Conservation (phyloP, 2,113 vertebrate species). For the Myrmophylax atrothorax region DNA sequence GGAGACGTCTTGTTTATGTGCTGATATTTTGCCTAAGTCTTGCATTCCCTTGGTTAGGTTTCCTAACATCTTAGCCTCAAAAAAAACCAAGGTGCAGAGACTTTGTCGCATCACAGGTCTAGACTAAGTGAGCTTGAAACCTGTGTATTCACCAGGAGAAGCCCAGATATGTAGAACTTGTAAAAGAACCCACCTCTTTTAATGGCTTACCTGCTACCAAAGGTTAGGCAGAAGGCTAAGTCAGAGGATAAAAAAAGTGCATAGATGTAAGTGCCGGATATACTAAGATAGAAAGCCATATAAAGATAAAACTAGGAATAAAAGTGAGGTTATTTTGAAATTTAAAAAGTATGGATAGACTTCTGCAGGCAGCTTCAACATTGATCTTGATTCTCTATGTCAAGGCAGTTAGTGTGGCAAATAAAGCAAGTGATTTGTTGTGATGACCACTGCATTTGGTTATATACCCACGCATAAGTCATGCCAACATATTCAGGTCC, state of each 20-base stretch:
- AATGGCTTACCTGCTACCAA: not conserved
- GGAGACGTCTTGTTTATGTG: not conserved
- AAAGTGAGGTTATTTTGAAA: not conserved
- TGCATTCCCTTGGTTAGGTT: not conserved
- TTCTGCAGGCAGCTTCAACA: not conserved
- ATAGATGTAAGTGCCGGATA: not conserved
- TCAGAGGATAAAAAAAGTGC: not conserved
- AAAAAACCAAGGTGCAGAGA: not conserved
- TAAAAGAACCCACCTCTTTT: not conserved
- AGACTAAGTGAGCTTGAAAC: not conserved
- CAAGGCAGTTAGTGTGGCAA: not conserved
- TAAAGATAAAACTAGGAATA: not conserved
- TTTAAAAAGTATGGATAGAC: not conserved
- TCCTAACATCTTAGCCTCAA: not conserved
- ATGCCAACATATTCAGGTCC: accelerated
- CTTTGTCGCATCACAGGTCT: not conserved
- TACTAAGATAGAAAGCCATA: not conserved
- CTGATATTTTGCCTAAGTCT: not conserved
- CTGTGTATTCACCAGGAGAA: not conserved
- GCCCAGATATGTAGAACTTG: not conserved
- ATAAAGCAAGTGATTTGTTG: not conserved
- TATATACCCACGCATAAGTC: accelerated
- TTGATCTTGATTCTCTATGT: not conserved
- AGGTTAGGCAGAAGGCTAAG: not conserved
- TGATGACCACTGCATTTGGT: not conserved